phyloP scores from a whole-genome alignment of 2,888 invertebrate species.

The Limnephilus lunatus region DNA sequence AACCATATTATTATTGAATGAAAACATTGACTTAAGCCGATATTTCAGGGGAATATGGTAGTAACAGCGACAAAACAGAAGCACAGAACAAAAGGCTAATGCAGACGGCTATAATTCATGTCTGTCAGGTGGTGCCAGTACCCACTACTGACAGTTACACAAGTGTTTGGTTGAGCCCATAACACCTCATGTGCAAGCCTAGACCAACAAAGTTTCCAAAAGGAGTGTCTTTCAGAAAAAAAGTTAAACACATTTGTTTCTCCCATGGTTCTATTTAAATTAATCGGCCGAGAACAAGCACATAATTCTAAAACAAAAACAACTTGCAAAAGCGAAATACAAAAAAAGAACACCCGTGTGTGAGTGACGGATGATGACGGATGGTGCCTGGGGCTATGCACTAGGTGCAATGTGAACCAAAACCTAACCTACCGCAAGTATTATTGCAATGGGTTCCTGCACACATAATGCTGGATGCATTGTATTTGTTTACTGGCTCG shows the following conservation, averaged over 20 bases:
- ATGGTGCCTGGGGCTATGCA: not conserved
- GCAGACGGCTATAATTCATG: slow-evolving; percentile 62
- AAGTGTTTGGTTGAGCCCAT: slow-evolving; percentile 30
- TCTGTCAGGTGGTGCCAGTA: slow-evolving; percentile 31
- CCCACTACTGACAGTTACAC: slow-evolving; percentile 52
- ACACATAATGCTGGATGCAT: slow-evolving; percentile 3
- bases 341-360: not conserved
- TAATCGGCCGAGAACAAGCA: not conserved
- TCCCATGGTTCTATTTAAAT: not conserved
- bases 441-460: slow-evolving; percentile 42
- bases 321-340: not conserved
- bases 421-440: slow-evolving; percentile 58
- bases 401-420: not conserved
- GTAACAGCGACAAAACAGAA: slow-evolving; percentile 51
- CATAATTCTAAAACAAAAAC: not conserved
- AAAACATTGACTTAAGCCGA: slow-evolving; percentile 61
- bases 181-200: not conserved
- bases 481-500: slow-evolving; percentile 4
- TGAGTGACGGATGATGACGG: not conserved
- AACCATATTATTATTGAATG: slow-evolving; percentile 58
- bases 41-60: not conserved
- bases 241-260: not conserved
- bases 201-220: not conserved
- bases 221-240: not conserved
- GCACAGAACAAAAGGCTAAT: slow-evolving; percentile 49